These are phyloP conservation scores for Aegotheles bennettii DNA, from an alignment of 2,113 vertebrate genomes.

Conservation along the genomic window DNA sequence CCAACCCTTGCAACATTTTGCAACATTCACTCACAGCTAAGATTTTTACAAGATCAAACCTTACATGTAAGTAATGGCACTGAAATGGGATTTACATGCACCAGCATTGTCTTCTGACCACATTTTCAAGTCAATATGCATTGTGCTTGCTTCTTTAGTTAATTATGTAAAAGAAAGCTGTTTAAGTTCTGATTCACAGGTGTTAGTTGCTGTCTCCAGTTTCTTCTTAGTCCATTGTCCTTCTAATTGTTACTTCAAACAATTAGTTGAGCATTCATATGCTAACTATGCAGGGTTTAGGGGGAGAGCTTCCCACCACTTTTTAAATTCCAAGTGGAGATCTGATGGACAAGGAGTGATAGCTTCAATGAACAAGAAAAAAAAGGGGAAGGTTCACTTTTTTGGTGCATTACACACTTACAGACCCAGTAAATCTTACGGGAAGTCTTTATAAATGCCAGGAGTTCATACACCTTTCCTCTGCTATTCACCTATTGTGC, in stretches of 20 bases:
- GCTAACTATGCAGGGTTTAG: slow-evolving; percentile 52
- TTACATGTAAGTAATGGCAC: not conserved
- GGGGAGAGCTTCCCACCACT: slow-evolving; percentile 47
- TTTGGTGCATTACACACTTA: slow-evolving; percentile 45
- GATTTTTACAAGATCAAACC: not conserved
- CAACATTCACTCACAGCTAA: not conserved
- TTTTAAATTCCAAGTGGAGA: slow-evolving; percentile 40
- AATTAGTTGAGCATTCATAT: slow-evolving; percentile 58
- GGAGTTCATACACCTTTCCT: not conserved
- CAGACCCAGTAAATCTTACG: slow-evolving; percentile 24
- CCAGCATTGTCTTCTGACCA: not conserved
- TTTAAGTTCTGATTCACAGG: slow-evolving; percentile 61
- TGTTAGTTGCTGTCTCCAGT: slow-evolving; percentile 46
- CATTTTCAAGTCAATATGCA: slow-evolving; percentile 29
- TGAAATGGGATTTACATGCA: not conserved
- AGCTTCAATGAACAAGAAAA: slow-evolving; percentile 61
- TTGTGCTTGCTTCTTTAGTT: slow-evolving; percentile 52
- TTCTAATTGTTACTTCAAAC: slow-evolving; percentile 65
- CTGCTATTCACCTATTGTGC: not conserved
- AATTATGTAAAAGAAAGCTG: slow-evolving; percentile 59
- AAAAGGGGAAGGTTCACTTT: slow-evolving; percentile 43
- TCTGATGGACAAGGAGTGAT: slow-evolving; percentile 58
- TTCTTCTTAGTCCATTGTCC: slow-evolving; percentile 49
- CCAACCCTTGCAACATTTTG: not conserved
- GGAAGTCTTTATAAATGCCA: not conserved